Evolutionary conservation across 2,888 invertebrate species (phyloP).

Genomic region (Epirrhoe alternata): DNA sequence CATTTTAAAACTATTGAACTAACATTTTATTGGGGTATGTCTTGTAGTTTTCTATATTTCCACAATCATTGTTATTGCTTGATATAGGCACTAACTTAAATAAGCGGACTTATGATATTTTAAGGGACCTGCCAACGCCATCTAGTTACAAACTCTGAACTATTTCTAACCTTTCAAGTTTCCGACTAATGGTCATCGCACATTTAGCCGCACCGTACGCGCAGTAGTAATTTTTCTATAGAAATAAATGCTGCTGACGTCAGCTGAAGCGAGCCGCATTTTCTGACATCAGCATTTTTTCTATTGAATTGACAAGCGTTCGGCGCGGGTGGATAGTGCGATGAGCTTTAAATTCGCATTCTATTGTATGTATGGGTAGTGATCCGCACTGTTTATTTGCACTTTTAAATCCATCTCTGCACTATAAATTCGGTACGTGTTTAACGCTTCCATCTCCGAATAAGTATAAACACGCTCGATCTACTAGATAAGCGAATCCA

Average conservation of each 20-base stretch:
- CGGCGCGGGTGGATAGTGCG: too few species aligned
- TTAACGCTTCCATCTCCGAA: constrained; percentile 91
- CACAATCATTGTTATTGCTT: background rate
- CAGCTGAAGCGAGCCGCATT: too few species aligned
- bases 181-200: too few species aligned
- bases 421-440: constrained; percentile 47
- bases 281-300: too few species aligned
- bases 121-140: background rate
- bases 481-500: constrained; percentile 92
- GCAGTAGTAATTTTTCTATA: too few species aligned
- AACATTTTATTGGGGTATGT: background rate
- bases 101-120: background rate
- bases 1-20: too few species aligned
- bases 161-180: background rate
- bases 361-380: background rate
- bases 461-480: constrained; percentile 93
- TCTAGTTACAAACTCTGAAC: background rate
- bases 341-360: background rate
- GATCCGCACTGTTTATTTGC: constrained; percentile 8
- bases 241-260: too few species aligned
- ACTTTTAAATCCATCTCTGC: constrained; percentile 1
- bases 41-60: background rate
- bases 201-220: too few species aligned
- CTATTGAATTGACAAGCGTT: too few species aligned
- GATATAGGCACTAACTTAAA: background rate